Base-by-base conservation (phyloP, 2,113 vertebrate species). In the Uria lomvia region DNA sequence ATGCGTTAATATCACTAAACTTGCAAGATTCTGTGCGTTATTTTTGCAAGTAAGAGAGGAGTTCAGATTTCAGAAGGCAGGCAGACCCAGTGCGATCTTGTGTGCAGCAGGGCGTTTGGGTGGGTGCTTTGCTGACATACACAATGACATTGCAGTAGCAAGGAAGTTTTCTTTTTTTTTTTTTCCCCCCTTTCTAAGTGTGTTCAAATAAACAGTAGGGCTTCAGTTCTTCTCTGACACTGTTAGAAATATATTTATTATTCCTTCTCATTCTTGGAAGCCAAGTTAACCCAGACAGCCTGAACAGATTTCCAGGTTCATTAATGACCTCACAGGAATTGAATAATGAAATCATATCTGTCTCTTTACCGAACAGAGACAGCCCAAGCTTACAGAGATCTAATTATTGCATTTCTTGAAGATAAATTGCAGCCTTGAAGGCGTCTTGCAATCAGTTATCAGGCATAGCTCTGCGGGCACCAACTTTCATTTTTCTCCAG, bases 271-370 rank as follows among this genome's bases (percentile, higher is more conserved):
- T 43, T 95, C 70, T 68, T 96, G 74, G 58, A 87, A 89, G 79
- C 60, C 80, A 76, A 92, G 76, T 90, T 73, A 73, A 63, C 30
- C n/a, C 91, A 95, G 91, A 92, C 94, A 92, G 97, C 47, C 77
- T 95, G 94, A 93, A 67, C 5, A 95, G 91, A 96, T 95, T 93
- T 96, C 96, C 83, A 95, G 95, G 88, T 95, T 96, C 42, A 19
- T 91, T 95, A 94, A 85, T 97, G 96, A 97, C 77, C 94, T 98
- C 97, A 97, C 91, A 96, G 96, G 94, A 95, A 95, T 36, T 74
- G 96, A 95, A 91, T 84, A 96, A 81, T 72, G 86, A 88, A 95
- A 94, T 90, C 90, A 91, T 97, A 97, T 96, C 97, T 96, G 91
- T 71, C 55, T 88, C 80, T 83, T 58, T 86, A 66, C 72, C 74